Percentiles rank a stretch among this genome's conserved stretches.
Conservation (phyloP, 2,113 vertebrate genomes). For the Polypterus bichir region DNA sequence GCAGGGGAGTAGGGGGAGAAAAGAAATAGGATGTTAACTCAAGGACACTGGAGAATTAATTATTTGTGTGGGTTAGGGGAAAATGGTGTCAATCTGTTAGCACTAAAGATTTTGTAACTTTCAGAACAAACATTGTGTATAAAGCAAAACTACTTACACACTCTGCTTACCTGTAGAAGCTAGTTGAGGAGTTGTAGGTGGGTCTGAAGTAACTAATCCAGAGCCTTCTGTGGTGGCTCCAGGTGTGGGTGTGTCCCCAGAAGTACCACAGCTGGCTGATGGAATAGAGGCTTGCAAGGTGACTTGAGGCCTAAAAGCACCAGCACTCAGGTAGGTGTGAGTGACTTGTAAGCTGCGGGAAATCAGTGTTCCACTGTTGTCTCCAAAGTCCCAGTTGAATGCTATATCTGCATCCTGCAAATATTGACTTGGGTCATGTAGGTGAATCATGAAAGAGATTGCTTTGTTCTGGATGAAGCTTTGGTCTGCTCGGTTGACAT, state of each 20-base stretch:
- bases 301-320: conserved; percentile 60
- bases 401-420: conserved; percentile 65
- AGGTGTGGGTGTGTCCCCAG: conserved; percentile 4
- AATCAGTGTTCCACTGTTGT: conserved; percentile 75
- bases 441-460: conserved; percentile 60
- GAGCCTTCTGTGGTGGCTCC: conserved; percentile 30
- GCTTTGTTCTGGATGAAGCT: conserved; percentile 76
- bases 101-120: too few relatives aligned
- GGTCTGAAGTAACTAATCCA: conserved; percentile 7
- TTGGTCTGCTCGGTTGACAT: conserved; percentile 41
- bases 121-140: too few relatives aligned
- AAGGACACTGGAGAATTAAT: too few relatives aligned
- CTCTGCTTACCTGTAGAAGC: conserved; percentile 38
- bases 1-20: too few relatives aligned
- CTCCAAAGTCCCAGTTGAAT: conserved; percentile 89
- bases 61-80: too few relatives aligned
- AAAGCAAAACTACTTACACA: too few relatives aligned
- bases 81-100: too few relatives aligned
- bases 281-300: conserved; percentile 78
- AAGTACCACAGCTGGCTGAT: conserved; percentile 44
- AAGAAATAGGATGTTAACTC: too few relatives aligned
- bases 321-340: conserved; percentile 66
- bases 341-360: conserved; percentile 60
- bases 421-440: conserved; percentile 85
- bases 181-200: conserved; percentile 25